Percentiles rank a stretch among this genome's conserved stretches.
These are phyloP conservation scores for Danio tinwini DNA, from an alignment of 2,797 vertebrate genomes.

Conservation along the genomic window DNA sequence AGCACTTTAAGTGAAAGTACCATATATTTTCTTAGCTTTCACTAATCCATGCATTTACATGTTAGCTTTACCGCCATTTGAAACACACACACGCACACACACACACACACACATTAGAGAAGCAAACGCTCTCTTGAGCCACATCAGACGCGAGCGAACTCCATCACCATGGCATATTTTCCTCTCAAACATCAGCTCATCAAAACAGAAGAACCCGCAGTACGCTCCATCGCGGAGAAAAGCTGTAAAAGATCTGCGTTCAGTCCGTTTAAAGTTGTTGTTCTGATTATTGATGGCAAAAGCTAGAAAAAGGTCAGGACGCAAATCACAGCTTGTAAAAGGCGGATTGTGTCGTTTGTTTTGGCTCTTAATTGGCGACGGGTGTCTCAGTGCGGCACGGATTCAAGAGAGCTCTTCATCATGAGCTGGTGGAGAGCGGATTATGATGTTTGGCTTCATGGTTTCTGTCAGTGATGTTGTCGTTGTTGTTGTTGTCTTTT, in stretches of 20 bases:
- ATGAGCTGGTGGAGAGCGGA: constrained; percentile 38
- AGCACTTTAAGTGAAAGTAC: not conserved
- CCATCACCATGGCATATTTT: constrained; percentile 15
- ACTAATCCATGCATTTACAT: not conserved
- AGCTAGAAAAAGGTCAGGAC: constrained; percentile 57
- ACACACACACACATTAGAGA: constrained; percentile 34
- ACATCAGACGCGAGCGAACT: constrained; percentile 26
- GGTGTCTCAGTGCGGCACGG: constrained; percentile 55
- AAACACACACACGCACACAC: constrained; percentile 43
- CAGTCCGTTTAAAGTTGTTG: constrained; percentile 55
- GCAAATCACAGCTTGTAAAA: constrained; percentile 69
- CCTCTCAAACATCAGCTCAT: constrained; percentile 43
- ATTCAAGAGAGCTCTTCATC: constrained; percentile 43
- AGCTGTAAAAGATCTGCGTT: constrained; percentile 51
- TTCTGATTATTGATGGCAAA: constrained; percentile 60
- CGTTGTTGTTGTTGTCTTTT: constrained; percentile 45
- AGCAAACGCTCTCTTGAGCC: constrained; percentile 13
- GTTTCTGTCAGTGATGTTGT: constrained; percentile 39
- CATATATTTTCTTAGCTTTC: not conserved
- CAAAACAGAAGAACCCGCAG: constrained; percentile 11
- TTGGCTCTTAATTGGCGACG: constrained; percentile 56
- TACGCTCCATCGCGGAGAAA: constrained; percentile 49
- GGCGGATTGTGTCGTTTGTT: constrained; percentile 59
- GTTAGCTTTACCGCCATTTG: constrained; percentile 40
- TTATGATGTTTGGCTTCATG: constrained; percentile 31